Conservation (phyloP, 2,888 invertebrate genomes). For the Ceraclea dissimilis region DNA sequence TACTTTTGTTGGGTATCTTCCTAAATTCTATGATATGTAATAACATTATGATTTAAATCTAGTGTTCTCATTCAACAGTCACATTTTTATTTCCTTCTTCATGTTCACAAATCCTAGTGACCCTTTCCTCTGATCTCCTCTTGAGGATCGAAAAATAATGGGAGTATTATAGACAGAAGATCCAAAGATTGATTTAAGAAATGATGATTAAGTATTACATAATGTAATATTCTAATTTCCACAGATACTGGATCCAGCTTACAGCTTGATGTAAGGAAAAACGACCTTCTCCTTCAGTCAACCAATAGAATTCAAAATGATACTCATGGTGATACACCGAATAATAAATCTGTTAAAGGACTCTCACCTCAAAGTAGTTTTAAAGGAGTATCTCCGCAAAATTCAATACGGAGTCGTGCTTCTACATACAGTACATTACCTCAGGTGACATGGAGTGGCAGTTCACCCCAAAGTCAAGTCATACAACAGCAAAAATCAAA, state of each 20-base stretch:
- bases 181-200: no score
- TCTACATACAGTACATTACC: slow-evolving; percentile 36
- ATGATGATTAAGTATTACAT: no score
- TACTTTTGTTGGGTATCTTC: no score
- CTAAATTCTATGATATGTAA: no score
- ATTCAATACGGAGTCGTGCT: slow-evolving; percentile 53
- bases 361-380: slow-evolving; percentile 57
- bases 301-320: slow-evolving; percentile 67
- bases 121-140: no score
- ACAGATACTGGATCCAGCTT: slow-evolving; percentile 33
- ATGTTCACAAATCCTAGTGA: no score
- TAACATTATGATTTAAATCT: no score
- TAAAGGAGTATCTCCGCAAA: slow-evolving; percentile 59
- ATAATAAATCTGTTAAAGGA: slow-evolving; percentile 48
- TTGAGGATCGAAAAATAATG: no score
- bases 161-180: no score
- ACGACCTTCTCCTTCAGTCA: slow-evolving; percentile 52
- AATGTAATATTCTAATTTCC: no score
- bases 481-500: slow-evolving; percentile 28
- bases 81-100: no score
- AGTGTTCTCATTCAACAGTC: no score
- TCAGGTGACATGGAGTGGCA: slow-evolving; percentile 43
- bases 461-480: slow-evolving; percentile 32
- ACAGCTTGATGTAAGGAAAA: slow-evolving; percentile 41
- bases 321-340: slow-evolving; percentile 64